phyloP scores from a whole-genome alignment of 2,113 vertebrate species.

The Todiramphus saurophagus region DNA sequence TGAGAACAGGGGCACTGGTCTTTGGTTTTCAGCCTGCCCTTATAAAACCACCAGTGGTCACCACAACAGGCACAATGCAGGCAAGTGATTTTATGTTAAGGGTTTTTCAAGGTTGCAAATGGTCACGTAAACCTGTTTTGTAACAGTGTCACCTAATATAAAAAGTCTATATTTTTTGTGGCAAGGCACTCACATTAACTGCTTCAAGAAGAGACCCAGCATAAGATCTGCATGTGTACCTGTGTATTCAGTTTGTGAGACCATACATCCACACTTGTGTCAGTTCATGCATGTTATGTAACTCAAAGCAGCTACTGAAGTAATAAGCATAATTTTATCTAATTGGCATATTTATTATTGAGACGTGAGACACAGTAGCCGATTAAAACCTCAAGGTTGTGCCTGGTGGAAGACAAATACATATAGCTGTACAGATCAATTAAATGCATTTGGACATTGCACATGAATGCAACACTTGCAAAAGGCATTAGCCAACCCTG shows the following conservation, averaged over 20 bases:
- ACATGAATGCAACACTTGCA: not conserved
- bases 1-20: not conserved
- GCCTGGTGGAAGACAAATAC: not conserved
- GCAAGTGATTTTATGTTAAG: not conserved
- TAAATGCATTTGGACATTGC: not conserved
- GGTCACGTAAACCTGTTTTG: not conserved
- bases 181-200: rapidly evolving
- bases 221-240: rapidly evolving
- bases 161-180: not conserved
- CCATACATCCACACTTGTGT: not conserved
- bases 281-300: too few relatives aligned
- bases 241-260: rapidly evolving
- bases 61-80: not conserved
- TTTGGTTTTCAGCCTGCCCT: not conserved
- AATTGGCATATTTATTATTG: constrained; percentile 2
- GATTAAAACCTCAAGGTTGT: not conserved
- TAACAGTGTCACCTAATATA: not conserved
- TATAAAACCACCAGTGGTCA: not conserved
- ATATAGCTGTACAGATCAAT: not conserved
- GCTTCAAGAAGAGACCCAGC: not conserved
- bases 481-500: rapidly evolving
- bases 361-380: not conserved
- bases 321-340: not conserved
- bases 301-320: not conserved
- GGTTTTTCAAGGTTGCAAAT: not conserved